Conservation (phyloP, 2,797 vertebrate species). For the Bradypodion pumilum region DNA sequence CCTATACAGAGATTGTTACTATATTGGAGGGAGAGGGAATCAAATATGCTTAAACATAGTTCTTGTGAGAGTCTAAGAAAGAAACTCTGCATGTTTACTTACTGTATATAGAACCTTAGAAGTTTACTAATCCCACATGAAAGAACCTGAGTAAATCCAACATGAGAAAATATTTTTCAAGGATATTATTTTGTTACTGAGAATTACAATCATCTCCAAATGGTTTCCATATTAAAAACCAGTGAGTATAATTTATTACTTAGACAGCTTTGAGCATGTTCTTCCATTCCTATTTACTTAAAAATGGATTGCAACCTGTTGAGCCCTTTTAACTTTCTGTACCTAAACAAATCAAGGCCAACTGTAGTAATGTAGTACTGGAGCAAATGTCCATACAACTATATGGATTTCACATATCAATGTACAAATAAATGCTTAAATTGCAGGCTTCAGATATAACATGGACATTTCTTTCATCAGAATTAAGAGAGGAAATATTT, state of each 20-base stretch:
- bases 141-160: slow-evolving; percentile 2
- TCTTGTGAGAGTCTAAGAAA: too few species aligned
- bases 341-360: slow-evolving; percentile 44
- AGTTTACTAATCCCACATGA: background rate
- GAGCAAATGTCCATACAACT: background rate
- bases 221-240: slow-evolving; percentile 25
- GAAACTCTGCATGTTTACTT: too few species aligned
- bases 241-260: slow-evolving; percentile 33
- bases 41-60: too few species aligned
- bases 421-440: background rate
- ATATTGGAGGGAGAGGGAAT: too few species aligned
- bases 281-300: slow-evolving; percentile 44
- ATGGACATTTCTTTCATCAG: background rate
- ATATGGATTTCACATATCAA: background rate
- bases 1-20: too few species aligned
- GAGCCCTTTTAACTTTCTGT: slow-evolving; percentile 49
- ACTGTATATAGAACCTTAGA: too few species aligned
- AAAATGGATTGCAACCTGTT: slow-evolving; percentile 41
- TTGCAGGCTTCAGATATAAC: background rate
- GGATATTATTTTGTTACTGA: background rate
- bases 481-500: background rate
- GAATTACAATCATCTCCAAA: background rate
- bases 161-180: accelerated
- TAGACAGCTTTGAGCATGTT: background rate
- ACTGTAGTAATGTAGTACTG: background rate